A percentile compares a stretch with the other conserved stretches of the same genome.
Evolutionary conservation across 1,140 invertebrate species (phyloP).

Genomic region (Euwallacea fornicatus): DNA sequence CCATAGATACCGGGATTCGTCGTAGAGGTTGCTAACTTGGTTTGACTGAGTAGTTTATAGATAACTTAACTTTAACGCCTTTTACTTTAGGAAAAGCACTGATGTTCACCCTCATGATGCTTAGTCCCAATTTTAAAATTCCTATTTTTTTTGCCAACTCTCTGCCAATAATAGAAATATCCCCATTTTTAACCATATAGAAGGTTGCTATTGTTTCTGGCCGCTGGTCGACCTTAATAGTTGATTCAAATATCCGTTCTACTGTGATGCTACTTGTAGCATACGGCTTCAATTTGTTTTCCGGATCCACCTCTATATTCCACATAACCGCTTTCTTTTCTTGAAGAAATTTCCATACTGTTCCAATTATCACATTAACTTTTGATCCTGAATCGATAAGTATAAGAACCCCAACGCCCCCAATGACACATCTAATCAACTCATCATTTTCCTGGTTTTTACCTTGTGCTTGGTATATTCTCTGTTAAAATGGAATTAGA

Average conservation of each 20-base stretch:
- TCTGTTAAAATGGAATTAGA: no score
- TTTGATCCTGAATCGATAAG: conserved; percentile 36
- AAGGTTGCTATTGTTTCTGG: conserved; percentile 21
- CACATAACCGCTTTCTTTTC: conserved; percentile 18
- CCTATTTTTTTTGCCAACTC: conserved; percentile 28
- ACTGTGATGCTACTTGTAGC: conserved; percentile 5
- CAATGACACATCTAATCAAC: conserved; percentile 17
- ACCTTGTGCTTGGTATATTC: conserved; percentile 9
- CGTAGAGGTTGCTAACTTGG: conserved; percentile 5
- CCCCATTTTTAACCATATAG: conserved; percentile 25
- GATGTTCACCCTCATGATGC: neutral
- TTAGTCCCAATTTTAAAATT: conserved; percentile 28
- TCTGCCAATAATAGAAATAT: conserved; percentile 31
- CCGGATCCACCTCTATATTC: conserved; percentile 8
- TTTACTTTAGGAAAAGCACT: conserved; percentile 31
- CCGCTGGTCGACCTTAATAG: neutral
- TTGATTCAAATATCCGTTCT: conserved; percentile 12
- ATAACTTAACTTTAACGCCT: conserved; percentile 15
- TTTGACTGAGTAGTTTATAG: neutral
- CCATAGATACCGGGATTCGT: conserved; percentile 8
- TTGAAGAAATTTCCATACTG: conserved; percentile 24
- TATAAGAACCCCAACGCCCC: conserved; percentile 23
- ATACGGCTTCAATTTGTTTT: conserved; percentile 1
- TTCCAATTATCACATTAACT: conserved; percentile 29
- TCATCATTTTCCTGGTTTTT: conserved; percentile 17